Conservation (phyloP, 2,888 invertebrate species). For the Osmoderma eremita region DNA sequence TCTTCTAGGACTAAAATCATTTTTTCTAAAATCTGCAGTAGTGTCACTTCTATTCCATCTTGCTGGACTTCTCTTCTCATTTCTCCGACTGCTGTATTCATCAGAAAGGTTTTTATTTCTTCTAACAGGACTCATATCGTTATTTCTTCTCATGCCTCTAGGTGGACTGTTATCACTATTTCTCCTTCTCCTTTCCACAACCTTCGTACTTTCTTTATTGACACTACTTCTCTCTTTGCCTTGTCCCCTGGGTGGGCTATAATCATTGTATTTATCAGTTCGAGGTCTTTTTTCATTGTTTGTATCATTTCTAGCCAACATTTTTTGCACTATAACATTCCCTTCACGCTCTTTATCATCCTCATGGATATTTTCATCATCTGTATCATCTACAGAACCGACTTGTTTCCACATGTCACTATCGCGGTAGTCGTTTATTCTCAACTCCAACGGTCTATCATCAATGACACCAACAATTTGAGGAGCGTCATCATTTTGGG, state of each 20-base stretch:
- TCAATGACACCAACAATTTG: slow-evolving; percentile 89
- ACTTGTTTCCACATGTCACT: slow-evolving; percentile 59
- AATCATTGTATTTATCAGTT: slow-evolving; percentile 46
- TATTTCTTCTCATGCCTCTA: slow-evolving; percentile 18
- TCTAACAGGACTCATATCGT: slow-evolving; percentile 7
- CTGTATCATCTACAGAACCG: slow-evolving; percentile 9
- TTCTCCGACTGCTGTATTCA: slow-evolving; percentile 30
- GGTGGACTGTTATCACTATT: slow-evolving; percentile 12
- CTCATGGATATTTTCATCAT: not conserved
- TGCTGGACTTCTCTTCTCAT: not conserved
- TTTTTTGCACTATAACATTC: not conserved
- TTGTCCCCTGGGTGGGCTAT: slow-evolving; percentile 43
- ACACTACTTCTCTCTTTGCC: slow-evolving; percentile 40
- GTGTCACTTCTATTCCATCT: slow-evolving; percentile 9
- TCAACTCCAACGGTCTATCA: slow-evolving; percentile 77
- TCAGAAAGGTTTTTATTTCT: slow-evolving; percentile 2
- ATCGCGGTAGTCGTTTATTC: slow-evolving; percentile 59
- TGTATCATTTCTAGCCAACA: not conserved
- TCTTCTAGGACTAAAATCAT: no score
- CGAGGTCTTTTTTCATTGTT: no score
- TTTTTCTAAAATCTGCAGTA: no score
- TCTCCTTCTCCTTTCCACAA: not conserved
- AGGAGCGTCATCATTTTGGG: slow-evolving; percentile 87
- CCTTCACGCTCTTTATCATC: not conserved
- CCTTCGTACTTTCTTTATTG: slow-evolving; percentile 44